Evolutionary conservation across 2,888 invertebrate genomes (phyloP), one percentile per base, ranked within the genome.

Genomic region (Andrena marginata): DNA sequence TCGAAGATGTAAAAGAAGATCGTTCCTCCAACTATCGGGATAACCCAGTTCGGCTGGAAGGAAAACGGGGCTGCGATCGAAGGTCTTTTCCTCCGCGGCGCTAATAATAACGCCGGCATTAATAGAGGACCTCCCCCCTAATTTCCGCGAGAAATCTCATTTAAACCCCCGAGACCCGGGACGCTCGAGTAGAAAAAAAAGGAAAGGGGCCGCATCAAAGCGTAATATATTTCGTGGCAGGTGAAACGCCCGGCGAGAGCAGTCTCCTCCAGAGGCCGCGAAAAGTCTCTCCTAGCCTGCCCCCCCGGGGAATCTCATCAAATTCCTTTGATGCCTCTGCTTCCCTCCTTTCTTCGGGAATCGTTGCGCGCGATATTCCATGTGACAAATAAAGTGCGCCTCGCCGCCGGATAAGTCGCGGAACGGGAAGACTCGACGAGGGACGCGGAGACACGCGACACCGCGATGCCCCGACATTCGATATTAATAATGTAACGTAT

Each of bases 401-500:
- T 4, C 65, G 64, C n/a, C 51, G 54, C 10, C 8, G 7, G 23
- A 60, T 72, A 64, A 64, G 33, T 23, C 23, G n/a, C n/a, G 13
- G 35, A 13, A 13, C 7, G 23, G 48, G 42, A 48, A 65, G n/a
- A 26, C 48, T 42, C 16, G 26, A n/a, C 60, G 20, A 26, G 31
- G 31, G 33, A 31, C 2, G 60, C 33, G 48, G 10, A 31, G 81
- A 68, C 62, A 67, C 62, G 35, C 74, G 71, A 84, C 71, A 82
- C 59, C 70, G 51, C 49, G 70, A 51, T 42, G 33, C 48, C 16
- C n/a, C 51, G 83, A 78, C 83, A 78, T 69, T 78, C 68, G 71
- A 78, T 82, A 82, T 75, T 82, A 84, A 82, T 78, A 82, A 82
- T 54, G 74, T 71, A 72, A 82, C 31, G 74, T 74, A 72, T 74